Evolutionary conservation across 35 echinoderm and acorn worm species (phyloP), one percentile per base, ranked within the genome.

Genomic region (Stichopus chloronotus): DNA sequence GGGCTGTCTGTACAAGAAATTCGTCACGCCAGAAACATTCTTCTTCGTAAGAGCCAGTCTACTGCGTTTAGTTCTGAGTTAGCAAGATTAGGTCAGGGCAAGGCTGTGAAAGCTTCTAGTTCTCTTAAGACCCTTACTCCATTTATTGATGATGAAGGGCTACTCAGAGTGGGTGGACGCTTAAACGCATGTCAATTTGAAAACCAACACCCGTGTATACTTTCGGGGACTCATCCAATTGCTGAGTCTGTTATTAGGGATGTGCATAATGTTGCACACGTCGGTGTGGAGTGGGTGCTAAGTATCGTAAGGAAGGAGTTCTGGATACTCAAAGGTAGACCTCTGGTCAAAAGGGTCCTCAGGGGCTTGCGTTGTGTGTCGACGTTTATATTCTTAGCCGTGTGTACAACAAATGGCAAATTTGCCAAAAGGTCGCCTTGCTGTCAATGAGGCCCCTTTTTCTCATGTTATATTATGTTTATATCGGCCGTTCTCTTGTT

Each of bases 1-100:
- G 59, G 77, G 11, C 11, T 92, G 58, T 83, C 91, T 78, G 78
- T 83, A 4, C 55, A 56, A 92, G 91, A 82, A 85, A 19, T 92
- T 52, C 8, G 82, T 86, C 25, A 52, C 2, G 92, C 81, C 52
- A 61, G 74, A 57, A 53, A 53, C 4, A 76, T 76, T 72, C 59
- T 93, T 5, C 5, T 93, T 52, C 58, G 61, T 25, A 86, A 86
- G 59, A 72, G 79, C 19, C 92, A 87, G 57, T 74, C 56, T 12
- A 65, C 52, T 43, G 20, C 52, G 6, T 93, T 93, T 56, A 4
- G 23, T 17, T 76, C 80, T 59, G 3, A 93, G 43, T 52, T 92
- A 59, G 78, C 4, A 83, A 92, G 59, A 52, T 61, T 88, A 52
- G 6, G 57, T 63, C 10, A 88, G 55, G 85, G 85, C 17, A 88